Base-by-base conservation (phyloP, 1,140 invertebrate genomes). In the Rhopalosiphum padi region DNA sequence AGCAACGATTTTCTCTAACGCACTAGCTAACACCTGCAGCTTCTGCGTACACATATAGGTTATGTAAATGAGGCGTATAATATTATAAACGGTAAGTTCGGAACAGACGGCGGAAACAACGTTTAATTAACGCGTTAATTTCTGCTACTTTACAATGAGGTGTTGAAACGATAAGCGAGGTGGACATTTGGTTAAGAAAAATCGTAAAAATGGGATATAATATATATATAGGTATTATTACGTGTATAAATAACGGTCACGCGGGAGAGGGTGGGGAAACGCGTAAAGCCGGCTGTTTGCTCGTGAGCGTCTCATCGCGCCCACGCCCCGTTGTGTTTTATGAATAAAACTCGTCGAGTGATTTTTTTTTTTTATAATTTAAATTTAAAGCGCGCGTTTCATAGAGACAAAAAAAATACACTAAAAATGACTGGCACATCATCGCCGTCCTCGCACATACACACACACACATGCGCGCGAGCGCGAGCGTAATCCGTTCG, bases 381-480 rank as follows among this genome's bases (percentile, higher is more conserved):
- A 37, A 86, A 93, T 93, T 93, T 93, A 51, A 82, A 53, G 48
- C 77, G 91, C 82, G 82, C 91, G 91, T 93, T 93, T 93, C 6
- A 48, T 48, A 85, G 43, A 83, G 91, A 92, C 91, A 53, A 91
- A 92, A 82, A 91, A 92, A 83, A 77, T 60, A 93, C 82, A 93
- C 46, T 93, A 93, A 93, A 93, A 90, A 90, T 90, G 89, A 90
- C 89, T 90, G 91, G 82, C 91, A 93, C 91, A 93, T 93, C 91
- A 93, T 93, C 82, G 48, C 82, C 15, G 48, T 51, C 48, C 48
- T 51, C 91, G 35, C 25, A 43, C 91, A 43, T 25, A 68, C 23
- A 43, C 37, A 43, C 37, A 43, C 37, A 43, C 53, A 18, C 21
- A 30, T 55, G 22, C 51, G 25, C 88, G 41, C 87, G 46, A 46